Base-by-base conservation (phyloP, 2,113 vertebrate genomes). In the Larimichthys crocea region DNA sequence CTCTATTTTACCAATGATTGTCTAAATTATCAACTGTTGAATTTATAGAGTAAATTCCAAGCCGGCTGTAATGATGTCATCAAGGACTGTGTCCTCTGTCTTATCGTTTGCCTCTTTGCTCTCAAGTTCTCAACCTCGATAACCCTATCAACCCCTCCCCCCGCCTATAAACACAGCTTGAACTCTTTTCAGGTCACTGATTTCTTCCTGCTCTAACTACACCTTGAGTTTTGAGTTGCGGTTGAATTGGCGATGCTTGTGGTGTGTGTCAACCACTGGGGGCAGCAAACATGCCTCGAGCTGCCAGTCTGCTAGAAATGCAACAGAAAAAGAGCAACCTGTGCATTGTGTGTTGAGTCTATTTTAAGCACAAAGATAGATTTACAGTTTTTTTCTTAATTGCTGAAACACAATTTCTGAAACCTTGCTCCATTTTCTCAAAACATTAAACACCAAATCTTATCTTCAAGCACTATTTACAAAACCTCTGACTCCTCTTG, bases 21-120 rank as follows among this genome's bases (percentile, higher is more conserved):
- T 68, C 8, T 56, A 72, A 77, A 76, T 79, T 24, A 83, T 85
- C 57, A 69, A 35, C 26, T 48, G 63, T 76, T 82, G 35, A 83
- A 76, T 62, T 56, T 5, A 48, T 31, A 5, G 8, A 66, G 62
- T 56, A 44, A 56, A 68, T 74, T 71, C 35, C 35, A 57, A 62
- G 53, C 50, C 56, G 40, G 17, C 15, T 76, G 61, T 55, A 72
- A 56, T 82, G n/a, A 40, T 71, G 64, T 50, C 55, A 40, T 83
- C 55, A 5, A 40, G 59, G 62, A 22, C 50, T 49, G 20, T n/a
- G 48, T 20, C 26, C 14, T 64, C 24, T 74, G 16, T 56, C 48
- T 74, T 17, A 65, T 4, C 31, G 20, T 82, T 42, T 57, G 3
- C 24, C 53, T 19, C 50, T n/a, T 31, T 42, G 35, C 24, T 24